These are phyloP conservation scores for Masnerella sp. DNA, from an alignment of 2,888 invertebrate species.

Conservation along the genomic window DNA sequence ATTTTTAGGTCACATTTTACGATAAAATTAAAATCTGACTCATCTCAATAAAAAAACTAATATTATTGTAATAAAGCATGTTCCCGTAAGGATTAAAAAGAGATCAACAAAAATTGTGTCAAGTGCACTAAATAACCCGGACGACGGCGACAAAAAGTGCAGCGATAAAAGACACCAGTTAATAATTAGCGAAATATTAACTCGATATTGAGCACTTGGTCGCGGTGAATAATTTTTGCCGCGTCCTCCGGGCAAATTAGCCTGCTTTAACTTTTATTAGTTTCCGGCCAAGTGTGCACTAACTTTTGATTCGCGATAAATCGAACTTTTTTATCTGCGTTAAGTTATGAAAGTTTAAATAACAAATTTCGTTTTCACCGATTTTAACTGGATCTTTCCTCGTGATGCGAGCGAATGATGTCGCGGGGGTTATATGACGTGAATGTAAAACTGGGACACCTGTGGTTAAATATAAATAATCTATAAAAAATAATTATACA, in stretches of 20 bases:
- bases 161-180: conserved; percentile 5
- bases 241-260: conserved; percentile 4
- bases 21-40: too few relatives aligned
- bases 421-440: neutral
- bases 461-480: too few relatives aligned
- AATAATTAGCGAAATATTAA: conserved; percentile 6
- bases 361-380: conserved; percentile 18
- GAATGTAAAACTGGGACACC: conserved; percentile 12
- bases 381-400: conserved; percentile 9
- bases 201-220: conserved; percentile 6
- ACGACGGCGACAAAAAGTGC: neutral
- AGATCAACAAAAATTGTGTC: neutral
- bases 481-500: too few relatives aligned
- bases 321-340: conserved; percentile 19
- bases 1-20: too few relatives aligned
- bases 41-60: too few relatives aligned
- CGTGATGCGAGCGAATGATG: conserved; percentile 2
- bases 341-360: conserved; percentile 26
- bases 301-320: conserved; percentile 19
- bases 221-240: conserved; percentile 18
- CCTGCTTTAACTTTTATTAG: conserved; percentile 27
- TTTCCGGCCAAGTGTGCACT: conserved; percentile 8
- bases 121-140: too few relatives aligned
- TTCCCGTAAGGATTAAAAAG: too few relatives aligned
- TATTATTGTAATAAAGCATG: too few relatives aligned